Evolutionary conservation across 2,797 vertebrate genomes (phyloP).

Genomic region (Orestias chungarensis): DNA sequence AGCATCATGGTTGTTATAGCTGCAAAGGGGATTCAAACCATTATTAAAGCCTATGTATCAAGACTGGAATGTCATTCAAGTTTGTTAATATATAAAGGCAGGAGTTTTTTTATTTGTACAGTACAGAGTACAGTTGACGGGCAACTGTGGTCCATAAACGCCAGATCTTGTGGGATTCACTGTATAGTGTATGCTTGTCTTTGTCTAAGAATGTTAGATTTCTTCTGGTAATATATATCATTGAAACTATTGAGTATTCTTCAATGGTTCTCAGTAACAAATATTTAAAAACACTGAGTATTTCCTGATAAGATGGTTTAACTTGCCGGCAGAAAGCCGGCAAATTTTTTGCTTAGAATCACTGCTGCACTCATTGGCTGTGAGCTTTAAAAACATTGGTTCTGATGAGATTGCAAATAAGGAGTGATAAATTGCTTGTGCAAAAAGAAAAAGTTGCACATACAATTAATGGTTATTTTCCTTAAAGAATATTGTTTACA

Average conservation of each 20-base stretch:
- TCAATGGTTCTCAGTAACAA: slow-evolving; percentile 12
- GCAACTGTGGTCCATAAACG: neutral
- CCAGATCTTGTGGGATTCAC: neutral
- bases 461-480: too few relatives aligned
- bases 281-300: slow-evolving; percentile 19
- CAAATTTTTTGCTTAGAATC: slow-evolving; percentile 13
- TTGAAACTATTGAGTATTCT: slow-evolving; percentile 15
- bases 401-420: too few relatives aligned
- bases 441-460: too few relatives aligned
- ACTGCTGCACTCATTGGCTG: slow-evolving; percentile 14
- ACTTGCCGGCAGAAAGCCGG: slow-evolving; percentile 24
- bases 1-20: neutral
- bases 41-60: neutral
- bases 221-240: slow-evolving; percentile 16
- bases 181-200: neutral
- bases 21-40: neutral
- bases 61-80: neutral
- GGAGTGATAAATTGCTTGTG: too few relatives aligned
- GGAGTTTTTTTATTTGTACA: neutral
- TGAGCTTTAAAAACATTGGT: slow-evolving; percentile 28
- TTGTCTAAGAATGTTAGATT: neutral
- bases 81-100: neutral
- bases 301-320: slow-evolving; percentile 24
- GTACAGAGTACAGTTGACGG: neutral
- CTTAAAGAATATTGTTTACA: too few relatives aligned